Evolutionary conservation across 53 echinoderm and acorn worm genomes (phyloP).

Genomic region (Zoroaster sp.): DNA sequence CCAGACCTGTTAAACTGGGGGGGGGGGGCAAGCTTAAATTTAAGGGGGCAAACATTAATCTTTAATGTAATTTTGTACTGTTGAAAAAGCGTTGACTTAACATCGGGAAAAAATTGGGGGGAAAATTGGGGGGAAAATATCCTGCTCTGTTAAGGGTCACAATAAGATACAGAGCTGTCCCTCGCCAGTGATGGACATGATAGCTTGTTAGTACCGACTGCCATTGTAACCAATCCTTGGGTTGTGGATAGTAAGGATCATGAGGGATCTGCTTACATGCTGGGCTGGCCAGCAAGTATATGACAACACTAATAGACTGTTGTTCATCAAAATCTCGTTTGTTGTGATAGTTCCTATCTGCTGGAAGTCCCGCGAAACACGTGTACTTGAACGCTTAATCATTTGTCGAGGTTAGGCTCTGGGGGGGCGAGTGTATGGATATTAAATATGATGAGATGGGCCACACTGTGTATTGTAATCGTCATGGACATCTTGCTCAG

Average conservation of each 20-base stretch:
- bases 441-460: neutral
- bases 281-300: too few relatives aligned
- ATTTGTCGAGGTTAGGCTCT: neutral
- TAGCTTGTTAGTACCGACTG: constrained; percentile 17
- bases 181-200: constrained; percentile 9
- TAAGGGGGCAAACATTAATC: too few relatives aligned
- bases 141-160: neutral
- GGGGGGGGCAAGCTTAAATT: too few relatives aligned
- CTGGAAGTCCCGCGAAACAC: constrained; percentile 24
- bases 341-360: constrained; percentile 31
- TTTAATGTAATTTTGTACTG: too few relatives aligned
- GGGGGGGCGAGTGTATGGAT: neutral
- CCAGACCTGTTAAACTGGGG: too few relatives aligned
- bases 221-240: constrained; percentile 19
- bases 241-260: constrained; percentile 34
- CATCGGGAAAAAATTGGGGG: too few relatives aligned
- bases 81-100: too few relatives aligned
- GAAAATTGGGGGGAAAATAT: too few relatives aligned
- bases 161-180: neutral
- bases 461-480: neutral
- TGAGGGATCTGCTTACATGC: constrained; percentile 21
- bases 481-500: neutral
- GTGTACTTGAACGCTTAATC: constrained; percentile 21
- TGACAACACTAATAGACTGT: neutral
- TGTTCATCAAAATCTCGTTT: constrained; percentile 30